phyloP scores from a whole-genome alignment of 2,888 invertebrate species.

The Microctonus aethiopoides region DNA sequence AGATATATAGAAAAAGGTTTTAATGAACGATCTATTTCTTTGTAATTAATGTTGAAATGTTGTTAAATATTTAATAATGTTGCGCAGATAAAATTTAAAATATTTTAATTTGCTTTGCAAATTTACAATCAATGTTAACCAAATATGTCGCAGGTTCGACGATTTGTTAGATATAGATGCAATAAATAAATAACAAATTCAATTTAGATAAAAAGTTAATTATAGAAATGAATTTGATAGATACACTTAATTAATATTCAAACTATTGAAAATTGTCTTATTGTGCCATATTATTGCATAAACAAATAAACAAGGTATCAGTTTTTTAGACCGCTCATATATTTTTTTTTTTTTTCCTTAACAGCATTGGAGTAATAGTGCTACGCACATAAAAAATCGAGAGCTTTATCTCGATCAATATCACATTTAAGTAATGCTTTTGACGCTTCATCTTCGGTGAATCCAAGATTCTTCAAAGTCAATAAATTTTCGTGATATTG shows the following conservation, averaged over 20 bases:
- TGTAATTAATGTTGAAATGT: not conserved
- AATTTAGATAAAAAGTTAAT: not conserved
- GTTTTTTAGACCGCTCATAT: slow-evolving; percentile 8
- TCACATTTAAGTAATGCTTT: slow-evolving; percentile 80
- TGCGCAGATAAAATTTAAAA: not conserved
- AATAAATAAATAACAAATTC: not conserved
- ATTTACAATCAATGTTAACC: not conserved
- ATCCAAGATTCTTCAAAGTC: slow-evolving; percentile 85
- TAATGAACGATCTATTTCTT: slow-evolving; percentile 9
- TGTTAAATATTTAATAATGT: not conserved
- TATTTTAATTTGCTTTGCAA: not conserved
- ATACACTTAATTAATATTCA: not conserved
- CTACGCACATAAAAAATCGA: slow-evolving; percentile 85
- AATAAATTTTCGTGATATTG: slow-evolving; percentile 70
- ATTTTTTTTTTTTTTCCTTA: not conserved
- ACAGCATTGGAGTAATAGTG: slow-evolving; percentile 34
- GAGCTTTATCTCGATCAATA: slow-evolving; percentile 86
- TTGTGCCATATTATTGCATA: slow-evolving; percentile 5
- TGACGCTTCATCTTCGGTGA: slow-evolving; percentile 80
- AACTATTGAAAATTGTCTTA: not conserved
- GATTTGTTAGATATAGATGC: not conserved
- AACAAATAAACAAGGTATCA: not conserved
- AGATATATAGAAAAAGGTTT: slow-evolving; percentile 4
- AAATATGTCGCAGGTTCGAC: slow-evolving; percentile 10
- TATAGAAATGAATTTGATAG: not conserved